Evolutionary conservation across 2,797 vertebrate species (phyloP).

Genomic region (Gila robusta): DNA sequence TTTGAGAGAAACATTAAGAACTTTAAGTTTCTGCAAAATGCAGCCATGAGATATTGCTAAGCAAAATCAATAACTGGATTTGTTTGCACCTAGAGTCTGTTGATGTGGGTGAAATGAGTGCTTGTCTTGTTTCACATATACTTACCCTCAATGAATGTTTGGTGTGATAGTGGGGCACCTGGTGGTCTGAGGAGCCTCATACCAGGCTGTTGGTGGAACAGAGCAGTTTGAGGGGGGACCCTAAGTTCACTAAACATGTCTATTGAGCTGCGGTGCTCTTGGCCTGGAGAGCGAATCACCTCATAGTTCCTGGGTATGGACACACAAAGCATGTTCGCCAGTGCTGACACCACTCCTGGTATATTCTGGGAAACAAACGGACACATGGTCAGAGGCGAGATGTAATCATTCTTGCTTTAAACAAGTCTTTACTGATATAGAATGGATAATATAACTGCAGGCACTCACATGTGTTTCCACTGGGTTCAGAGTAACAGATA

Average conservation of each 20-base stretch:
- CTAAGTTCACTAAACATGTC: constrained; percentile 73
- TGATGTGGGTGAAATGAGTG: not conserved
- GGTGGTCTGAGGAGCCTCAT: constrained; percentile 72
- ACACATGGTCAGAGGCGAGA: not conserved
- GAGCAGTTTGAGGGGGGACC: constrained; percentile 73
- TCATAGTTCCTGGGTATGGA: constrained; percentile 85
- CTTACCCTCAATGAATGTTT: constrained; percentile 43
- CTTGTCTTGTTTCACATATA: not conserved
- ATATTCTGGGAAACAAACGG: constrained; percentile 83
- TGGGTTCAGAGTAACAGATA: constrained; percentile 92
- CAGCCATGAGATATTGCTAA: constrained; percentile 28
- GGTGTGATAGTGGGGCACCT: constrained; percentile 70
- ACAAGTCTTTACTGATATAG: not conserved
- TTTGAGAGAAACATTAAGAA: constrained; percentile 10
- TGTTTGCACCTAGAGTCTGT: constrained; percentile 9
- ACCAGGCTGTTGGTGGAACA: constrained; percentile 73
- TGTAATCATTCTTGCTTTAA: not conserved
- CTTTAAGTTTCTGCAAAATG: constrained; percentile 27
- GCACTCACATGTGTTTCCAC: constrained; percentile 89
- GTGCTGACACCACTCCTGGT: constrained; percentile 85
- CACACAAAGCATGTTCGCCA: constrained; percentile 88
- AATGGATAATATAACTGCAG: not conserved
- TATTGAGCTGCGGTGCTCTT: constrained; percentile 68
- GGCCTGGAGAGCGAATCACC: constrained; percentile 78
- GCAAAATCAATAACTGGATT: constrained; percentile 3